Evolutionary conservation across 2,888 invertebrate species (phyloP).

Genomic region (Bruchidius siliquastri): DNA sequence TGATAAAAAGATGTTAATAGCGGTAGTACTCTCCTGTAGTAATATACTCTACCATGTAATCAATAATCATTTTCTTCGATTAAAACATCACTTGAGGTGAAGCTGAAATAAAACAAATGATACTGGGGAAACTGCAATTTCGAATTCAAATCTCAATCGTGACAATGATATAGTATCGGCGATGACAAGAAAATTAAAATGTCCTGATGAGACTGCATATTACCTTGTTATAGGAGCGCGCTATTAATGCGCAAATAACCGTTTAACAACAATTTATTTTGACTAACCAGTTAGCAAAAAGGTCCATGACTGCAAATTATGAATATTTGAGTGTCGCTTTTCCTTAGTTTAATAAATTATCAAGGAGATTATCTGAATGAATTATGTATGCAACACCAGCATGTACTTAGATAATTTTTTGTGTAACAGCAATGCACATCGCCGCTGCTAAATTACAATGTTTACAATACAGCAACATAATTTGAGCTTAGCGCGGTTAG

Average conservation of each 20-base stretch:
- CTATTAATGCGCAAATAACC: not conserved
- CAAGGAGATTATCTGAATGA: not conserved
- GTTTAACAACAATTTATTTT: not conserved
- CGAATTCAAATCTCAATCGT: not conserved
- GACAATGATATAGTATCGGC: not conserved
- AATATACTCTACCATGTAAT: no score
- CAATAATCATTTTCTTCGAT: no score
- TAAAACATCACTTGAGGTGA: not conserved
- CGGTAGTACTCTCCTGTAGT: no score
- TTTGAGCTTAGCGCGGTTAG: not conserved
- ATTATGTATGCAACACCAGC: not conserved
- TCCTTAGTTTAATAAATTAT: not conserved
- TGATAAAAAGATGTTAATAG: no score
- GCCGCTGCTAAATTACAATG: not conserved
- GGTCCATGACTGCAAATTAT: not conserved
- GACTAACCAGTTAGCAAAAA: not conserved
- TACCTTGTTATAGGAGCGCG: not conserved
- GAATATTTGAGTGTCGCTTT: not conserved
- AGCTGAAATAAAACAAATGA: not conserved
- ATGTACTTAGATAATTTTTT: not conserved
- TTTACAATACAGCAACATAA: not conserved
- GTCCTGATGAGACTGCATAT: not conserved
- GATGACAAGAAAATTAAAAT: not conserved
- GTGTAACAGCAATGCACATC: not conserved
- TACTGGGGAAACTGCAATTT: not conserved